These are phyloP conservation scores for Cyaniris semiargus DNA, from an alignment of 2,888 invertebrate species.

Conservation along the genomic window DNA sequence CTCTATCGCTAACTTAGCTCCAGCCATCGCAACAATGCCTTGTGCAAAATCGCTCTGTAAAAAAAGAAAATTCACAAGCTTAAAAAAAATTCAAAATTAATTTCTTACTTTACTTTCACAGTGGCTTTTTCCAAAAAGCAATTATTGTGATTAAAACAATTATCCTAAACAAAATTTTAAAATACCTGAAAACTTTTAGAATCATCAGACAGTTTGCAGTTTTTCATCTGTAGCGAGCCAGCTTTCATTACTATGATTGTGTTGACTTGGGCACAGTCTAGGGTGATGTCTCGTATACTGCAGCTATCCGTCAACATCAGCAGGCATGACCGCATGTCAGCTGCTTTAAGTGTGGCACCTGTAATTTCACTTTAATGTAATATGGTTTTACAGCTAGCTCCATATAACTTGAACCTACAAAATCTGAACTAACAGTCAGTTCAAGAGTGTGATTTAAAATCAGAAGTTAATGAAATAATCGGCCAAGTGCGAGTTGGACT, in stretches of 20 bases:
- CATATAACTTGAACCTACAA: too few relatives aligned
- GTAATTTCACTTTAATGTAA: background rate
- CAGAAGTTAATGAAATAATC: too few relatives aligned
- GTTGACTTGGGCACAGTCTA: slow-evolving; percentile 60
- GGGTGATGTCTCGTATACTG: slow-evolving; percentile 51
- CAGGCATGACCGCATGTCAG: slow-evolving; percentile 66
- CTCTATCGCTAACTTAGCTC: slow-evolving; percentile 63
- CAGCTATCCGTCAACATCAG: slow-evolving; percentile 61
- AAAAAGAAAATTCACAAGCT: slow-evolving; percentile 38
- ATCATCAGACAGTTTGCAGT: slow-evolving; percentile 56
- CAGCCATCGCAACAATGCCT: slow-evolving; percentile 67
- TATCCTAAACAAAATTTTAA: too few relatives aligned
- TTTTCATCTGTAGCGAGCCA: slow-evolving; percentile 52
- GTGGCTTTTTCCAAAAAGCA: too few relatives aligned
- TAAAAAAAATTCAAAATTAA: too few relatives aligned
- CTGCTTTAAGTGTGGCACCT: slow-evolving; percentile 60
- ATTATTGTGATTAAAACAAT: too few relatives aligned
- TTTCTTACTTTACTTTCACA: too few relatives aligned
- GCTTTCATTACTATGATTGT: slow-evolving; percentile 57
- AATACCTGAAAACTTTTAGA: slow-evolving; percentile 51
- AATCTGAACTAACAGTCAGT: too few relatives aligned
- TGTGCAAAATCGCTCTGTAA: slow-evolving; percentile 69
- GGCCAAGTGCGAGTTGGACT: too few relatives aligned
- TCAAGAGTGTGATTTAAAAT: too few relatives aligned
- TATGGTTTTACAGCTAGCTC: background rate